Percentiles rank a stretch among this genome's conserved stretches.
Conservation (phyloP, 2,888 invertebrate genomes). For the Nudaria mundana region DNA sequence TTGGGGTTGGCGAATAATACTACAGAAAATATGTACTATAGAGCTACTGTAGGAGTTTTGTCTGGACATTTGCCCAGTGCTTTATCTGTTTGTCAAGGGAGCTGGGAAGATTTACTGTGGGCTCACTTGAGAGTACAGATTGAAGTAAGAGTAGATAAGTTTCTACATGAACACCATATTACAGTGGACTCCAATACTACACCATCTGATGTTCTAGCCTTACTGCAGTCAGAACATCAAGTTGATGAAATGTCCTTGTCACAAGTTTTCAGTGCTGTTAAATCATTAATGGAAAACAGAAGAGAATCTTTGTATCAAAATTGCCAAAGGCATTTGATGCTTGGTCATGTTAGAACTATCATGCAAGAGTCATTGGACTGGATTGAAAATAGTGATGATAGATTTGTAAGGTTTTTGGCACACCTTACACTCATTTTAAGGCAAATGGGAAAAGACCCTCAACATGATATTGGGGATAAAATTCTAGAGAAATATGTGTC, state of each 20-base stretch:
- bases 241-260: constrained; percentile 63
- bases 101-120: constrained; percentile 96
- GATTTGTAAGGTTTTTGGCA: constrained; percentile 89
- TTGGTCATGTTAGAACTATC: constrained; percentile 88
- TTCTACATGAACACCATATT: constrained; percentile 69
- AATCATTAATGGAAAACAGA: constrained; percentile 76
- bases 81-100: constrained; percentile 86
- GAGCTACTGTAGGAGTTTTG: constrained; percentile 87
- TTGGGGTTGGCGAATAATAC: constrained; percentile 82
- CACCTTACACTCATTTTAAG: constrained; percentile 92
- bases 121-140: constrained; percentile 91
- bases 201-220: constrained; percentile 60
- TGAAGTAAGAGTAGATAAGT: constrained; percentile 90
- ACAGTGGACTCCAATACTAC: constrained; percentile 71
- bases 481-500: constrained; percentile 88
- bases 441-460: constrained; percentile 87
- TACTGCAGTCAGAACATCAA: constrained; percentile 61
- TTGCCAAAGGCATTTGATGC: constrained; percentile 92
- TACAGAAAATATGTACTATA: constrained; percentile 78
- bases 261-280: constrained; percentile 68
- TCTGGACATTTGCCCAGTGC: constrained; percentile 91
- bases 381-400: constrained; percentile 77
- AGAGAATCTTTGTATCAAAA: constrained; percentile 85
- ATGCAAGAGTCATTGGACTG: constrained; percentile 86
- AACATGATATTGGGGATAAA: constrained; percentile 86